Base-by-base conservation (phyloP, 2,888 invertebrate species). In the Eristalinus sepulchralis region DNA sequence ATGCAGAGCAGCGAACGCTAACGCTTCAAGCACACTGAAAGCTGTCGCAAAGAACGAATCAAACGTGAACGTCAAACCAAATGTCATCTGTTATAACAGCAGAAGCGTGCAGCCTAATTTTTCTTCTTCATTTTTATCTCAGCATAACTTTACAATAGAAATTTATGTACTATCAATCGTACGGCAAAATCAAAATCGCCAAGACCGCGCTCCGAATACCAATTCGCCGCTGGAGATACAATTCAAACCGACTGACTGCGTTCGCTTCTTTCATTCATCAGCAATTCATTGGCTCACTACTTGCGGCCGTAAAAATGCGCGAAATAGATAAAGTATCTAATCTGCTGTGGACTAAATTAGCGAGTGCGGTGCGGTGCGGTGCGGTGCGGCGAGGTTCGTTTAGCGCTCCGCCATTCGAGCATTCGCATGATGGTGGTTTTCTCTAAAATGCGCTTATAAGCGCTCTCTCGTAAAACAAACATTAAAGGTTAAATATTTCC, bases 401-500 rank as follows among this genome's bases (percentile, higher is more conserved):
- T n/a, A 36, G 62, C 9, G 62, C n/a, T 39, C 39, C 20, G 20
- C 2, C 10, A 22, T 27, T 68, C 67, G 34, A 47, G 13, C 47
- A 55, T 68, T 75, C 63, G 80, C 68, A 75, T 68, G 73, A 81
- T 81, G 80, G 68, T 81, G 80, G 68, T 63, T 81, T 63, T 75
- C 47, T 47, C 80, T 62, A 75, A 73, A 68, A 75, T 68, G 80
- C 62, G 77, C 77, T 82, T 82, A 85, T 85, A 85, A 85, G 66
- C 77, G 47, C 77, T 79, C 82, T 79, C 82, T 86, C 78, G 83
- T 86, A 86, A 86, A 81, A 77, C 73, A 66, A 82, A 66, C 83
- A 67, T 86, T 86, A 83, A 82, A 83, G 75, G 75, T 83, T 71
- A 86, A 83, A 86, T 86, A 86, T 86, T 86, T 83, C 78, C 75